Evolutionary conservation across 2,797 vertebrate genomes (phyloP).

Genomic region (Xenops minutus): DNA sequence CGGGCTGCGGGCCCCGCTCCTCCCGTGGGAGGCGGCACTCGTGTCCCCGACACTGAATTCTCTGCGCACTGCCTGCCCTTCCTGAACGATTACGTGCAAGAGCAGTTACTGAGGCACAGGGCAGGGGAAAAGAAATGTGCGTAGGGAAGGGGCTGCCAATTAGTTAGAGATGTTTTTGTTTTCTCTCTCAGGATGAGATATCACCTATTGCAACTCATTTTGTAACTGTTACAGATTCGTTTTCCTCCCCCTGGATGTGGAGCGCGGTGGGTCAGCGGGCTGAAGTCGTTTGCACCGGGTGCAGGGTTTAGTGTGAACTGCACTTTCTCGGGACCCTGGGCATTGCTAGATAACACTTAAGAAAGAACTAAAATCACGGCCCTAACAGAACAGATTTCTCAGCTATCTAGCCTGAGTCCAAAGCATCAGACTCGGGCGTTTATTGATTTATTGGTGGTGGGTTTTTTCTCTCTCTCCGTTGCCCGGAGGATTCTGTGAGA

Average conservation of each 20-base stretch:
- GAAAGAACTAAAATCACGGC: not conserved
- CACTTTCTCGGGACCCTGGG: not conserved
- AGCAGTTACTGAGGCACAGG: not conserved
- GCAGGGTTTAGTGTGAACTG: not conserved
- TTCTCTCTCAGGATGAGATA: not conserved
- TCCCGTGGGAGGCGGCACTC: not conserved
- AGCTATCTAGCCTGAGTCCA: not conserved
- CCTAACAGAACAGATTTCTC: not conserved
- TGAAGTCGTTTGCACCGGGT: not conserved
- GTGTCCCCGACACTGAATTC: accelerated
- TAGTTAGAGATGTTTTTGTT: not conserved
- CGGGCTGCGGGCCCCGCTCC: not conserved
- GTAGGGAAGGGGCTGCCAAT: not conserved
- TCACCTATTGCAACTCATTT: not conserved
- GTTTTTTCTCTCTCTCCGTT: not conserved
- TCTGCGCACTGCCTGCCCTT: not conserved
- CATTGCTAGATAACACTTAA: not conserved
- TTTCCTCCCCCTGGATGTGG: not conserved
- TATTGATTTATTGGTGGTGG: not conserved
- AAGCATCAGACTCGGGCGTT: not conserved
- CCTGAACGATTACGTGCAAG: not conserved
- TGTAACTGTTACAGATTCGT: not conserved
- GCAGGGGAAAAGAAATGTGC: not conserved
- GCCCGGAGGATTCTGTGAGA: not conserved
- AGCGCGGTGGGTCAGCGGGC: not conserved